Evolutionary conservation across 64 coral and sea anemone species (phyloP), one percentile per base, ranked within the genome.

Genomic region (Montipora efflorescens): DNA sequence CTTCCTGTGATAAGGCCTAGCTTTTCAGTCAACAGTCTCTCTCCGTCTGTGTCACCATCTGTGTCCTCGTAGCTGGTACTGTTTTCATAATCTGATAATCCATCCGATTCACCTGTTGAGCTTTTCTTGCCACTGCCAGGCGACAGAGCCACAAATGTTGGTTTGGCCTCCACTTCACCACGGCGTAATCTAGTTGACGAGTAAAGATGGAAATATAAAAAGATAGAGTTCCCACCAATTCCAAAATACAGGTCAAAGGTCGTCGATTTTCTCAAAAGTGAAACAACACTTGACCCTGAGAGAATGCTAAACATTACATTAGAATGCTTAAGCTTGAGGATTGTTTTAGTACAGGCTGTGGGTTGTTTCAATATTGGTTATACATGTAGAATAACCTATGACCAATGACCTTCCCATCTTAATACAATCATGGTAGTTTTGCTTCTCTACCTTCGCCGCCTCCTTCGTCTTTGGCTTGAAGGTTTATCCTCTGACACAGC

Each of bases 31-130:
- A 86, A 66, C 45, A 93, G 77, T 48, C 20, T 77, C 23, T 93
- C 92, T 74, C 92, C 92, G 70, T 93, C 92, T 20, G 92, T 93
- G 59, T 93, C 92, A 1, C 59, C 92, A 23, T 93, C 92, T 8
- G 92, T 93, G 19, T 93, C 91, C 7, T 84, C 81, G 18, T 71
- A 72, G 22, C 92, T 92, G 4, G 53, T 84, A 8, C 76, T 87
- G 83, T 88, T 79, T 3, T 88, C 83, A 49, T 93, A 76, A 61
- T 93, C 92, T 11, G 92, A 88, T 12, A 23, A 49, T 62, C 55
- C 51, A 3, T 88, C 83, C n/a, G 92, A 70, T 46, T 92, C 90
- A 3, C 87, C 92, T 14, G 49, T 88, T 9, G 82, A 79, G 28
- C 59, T 53, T 16, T 67, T 79, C 28, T 62, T 88, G 7, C 87